Base-by-base conservation (phyloP, 2,113 vertebrate genomes). In the Pipra filicauda region DNA sequence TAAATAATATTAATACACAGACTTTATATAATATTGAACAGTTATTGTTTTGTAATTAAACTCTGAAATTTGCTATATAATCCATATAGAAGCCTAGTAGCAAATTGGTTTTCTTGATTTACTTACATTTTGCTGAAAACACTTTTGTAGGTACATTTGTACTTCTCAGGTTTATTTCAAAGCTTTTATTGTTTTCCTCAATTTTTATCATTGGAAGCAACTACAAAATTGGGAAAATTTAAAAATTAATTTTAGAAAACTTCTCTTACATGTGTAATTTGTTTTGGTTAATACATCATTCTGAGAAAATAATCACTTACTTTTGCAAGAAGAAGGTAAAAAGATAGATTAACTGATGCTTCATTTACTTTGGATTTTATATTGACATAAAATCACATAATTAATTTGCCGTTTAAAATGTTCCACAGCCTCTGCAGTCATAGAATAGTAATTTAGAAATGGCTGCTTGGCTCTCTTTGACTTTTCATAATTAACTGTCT, bases 311-410 rank as follows among this genome's bases (percentile, higher is more conserved):
- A 26, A 15, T 83, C 18, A 26, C 12, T 57, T 11, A 54, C 23
- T 94, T 87, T 70, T 5, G 0, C 37, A 79, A 62, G 35, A 61
- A 79, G 33, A 39, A 67, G 28, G 24, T 85, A 39, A 64, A 93
- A 93, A 74, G 44, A 44, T 58, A 70, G 31, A 71, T 72, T 81
- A 88, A 77, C 44, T 62, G 66, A 54, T 90, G n/a, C 19, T 91
- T 95, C 59, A 70, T 96, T 91, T 80, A 67, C 88, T 92, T 88
- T 19, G 4, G 44, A 82, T 96, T 93, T 95, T 92, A 89, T 85
- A 72, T 77, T 92, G 91, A 67, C 70, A 67, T 85, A 95, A 93
- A 95, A 93, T 76, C 58, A n/a, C 48, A 20, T 73, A 87, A 95
- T 94, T 96, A 88, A 74, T 96, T 94, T 96, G 31, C 57, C 24